Conservation (phyloP, 2,797 vertebrate genomes). For the Pseudotriccus pelzelni region DNA sequence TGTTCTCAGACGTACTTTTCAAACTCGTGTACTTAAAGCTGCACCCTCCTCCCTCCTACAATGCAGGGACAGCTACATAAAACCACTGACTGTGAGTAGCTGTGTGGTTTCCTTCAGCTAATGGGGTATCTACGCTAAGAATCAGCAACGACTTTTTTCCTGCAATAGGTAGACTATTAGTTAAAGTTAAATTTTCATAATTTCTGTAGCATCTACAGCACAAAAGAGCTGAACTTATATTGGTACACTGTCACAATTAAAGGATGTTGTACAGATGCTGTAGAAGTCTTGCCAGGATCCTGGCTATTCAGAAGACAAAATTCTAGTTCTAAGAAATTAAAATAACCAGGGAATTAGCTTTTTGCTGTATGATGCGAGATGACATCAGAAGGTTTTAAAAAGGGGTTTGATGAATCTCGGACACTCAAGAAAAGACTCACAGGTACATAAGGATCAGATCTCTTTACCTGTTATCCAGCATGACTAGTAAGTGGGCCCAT, state of each 20-base stretch:
- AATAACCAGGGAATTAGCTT: background rate
- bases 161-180: background rate
- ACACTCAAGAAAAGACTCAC: background rate
- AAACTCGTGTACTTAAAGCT: background rate
- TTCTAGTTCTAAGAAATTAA: background rate
- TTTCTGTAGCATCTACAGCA: background rate
- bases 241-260: background rate
- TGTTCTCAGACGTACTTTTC: background rate
- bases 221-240: background rate
- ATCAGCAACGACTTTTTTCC: background rate
- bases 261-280: background rate
- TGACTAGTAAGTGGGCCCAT: slow-evolving; percentile 7
- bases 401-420: background rate
- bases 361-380: background rate
- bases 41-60: background rate
- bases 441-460: background rate
- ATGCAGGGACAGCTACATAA: background rate
- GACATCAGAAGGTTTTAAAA: background rate
- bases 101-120: background rate
- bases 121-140: background rate
- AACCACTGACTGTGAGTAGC: accelerated
- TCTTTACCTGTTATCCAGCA: background rate
- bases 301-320: background rate
- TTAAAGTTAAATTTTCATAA: background rate
- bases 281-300: background rate